Evolutionary conservation across 2,113 vertebrate genomes (phyloP).

Genomic region (Phocoena sinus): DNA sequence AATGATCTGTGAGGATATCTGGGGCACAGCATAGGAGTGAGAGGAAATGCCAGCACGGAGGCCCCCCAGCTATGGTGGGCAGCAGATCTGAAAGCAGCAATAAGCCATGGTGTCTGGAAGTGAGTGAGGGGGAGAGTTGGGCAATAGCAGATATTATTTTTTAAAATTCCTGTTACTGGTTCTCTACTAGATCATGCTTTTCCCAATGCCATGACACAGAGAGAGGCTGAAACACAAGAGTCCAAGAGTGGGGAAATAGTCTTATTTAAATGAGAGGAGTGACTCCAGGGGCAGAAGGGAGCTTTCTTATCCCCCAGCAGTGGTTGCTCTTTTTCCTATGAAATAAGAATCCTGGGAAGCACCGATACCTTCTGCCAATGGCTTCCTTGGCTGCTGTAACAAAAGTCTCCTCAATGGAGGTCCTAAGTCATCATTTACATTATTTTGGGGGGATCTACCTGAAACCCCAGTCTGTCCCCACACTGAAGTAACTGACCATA

Average conservation of each 20-base stretch:
- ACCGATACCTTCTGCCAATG: too few species aligned
- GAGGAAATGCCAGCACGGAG: rapidly evolving
- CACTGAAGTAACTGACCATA: not conserved
- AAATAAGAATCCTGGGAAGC: not conserved
- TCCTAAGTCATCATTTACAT: not conserved
- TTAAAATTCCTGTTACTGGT: not conserved
- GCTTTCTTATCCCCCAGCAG: not conserved
- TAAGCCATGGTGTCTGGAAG: not conserved
- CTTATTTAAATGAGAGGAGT: not conserved
- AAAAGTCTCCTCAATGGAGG: not conserved
- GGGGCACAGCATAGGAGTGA: too few species aligned
- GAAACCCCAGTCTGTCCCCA: not conserved
- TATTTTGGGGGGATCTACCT: not conserved
- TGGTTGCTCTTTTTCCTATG: not conserved
- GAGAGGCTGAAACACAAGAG: not conserved
- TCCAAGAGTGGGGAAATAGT: not conserved
- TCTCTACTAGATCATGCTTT: not conserved
- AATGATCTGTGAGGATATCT: too few species aligned
- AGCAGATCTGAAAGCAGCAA: not conserved
- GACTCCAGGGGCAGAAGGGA: not conserved
- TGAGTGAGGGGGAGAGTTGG: not conserved
- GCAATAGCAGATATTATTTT: not conserved
- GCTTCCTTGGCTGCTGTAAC: not conserved
- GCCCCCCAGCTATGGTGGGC: not conserved
- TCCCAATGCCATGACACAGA: not conserved